Conservation (phyloP, 2,888 invertebrate species). For the Aelia acuminata region DNA sequence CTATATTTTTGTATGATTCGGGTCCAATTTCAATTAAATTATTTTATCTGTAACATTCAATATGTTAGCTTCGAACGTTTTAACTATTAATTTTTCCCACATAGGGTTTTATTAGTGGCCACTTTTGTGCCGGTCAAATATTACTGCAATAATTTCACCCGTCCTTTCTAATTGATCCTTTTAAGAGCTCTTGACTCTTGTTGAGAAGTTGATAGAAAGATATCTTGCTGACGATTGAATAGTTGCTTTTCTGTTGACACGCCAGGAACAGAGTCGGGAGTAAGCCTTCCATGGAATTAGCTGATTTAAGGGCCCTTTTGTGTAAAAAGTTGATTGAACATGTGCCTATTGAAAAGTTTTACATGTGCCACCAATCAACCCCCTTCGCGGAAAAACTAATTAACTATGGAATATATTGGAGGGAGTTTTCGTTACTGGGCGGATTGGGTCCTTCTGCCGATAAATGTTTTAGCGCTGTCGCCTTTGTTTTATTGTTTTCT, state of each 20-base stretch:
- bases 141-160: neutral
- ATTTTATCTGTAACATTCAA: too few relatives aligned
- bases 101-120: neutral
- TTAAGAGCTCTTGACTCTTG: neutral
- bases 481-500: neutral
- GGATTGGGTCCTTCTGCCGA: neutral
- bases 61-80: too few relatives aligned
- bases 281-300: neutral
- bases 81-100: neutral
- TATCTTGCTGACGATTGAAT: conserved; percentile 20
- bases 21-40: too few relatives aligned
- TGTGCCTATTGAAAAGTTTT: conserved; percentile 13
- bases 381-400: neutral
- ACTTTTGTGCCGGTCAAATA: neutral
- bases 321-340: conserved; percentile 14
- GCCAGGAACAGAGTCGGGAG: neutral
- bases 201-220: neutral
- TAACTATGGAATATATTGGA: conserved; percentile 2
- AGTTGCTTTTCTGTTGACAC: neutral
- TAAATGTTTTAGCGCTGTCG: neutral
- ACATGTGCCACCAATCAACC: conserved; percentile 3
- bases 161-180: neutral
- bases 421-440: neutral
- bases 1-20: too few relatives aligned
- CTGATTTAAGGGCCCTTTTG: conserved; percentile 23